phyloP scores from a whole-genome alignment of 2,888 invertebrate species.

The Clostera curtula region DNA sequence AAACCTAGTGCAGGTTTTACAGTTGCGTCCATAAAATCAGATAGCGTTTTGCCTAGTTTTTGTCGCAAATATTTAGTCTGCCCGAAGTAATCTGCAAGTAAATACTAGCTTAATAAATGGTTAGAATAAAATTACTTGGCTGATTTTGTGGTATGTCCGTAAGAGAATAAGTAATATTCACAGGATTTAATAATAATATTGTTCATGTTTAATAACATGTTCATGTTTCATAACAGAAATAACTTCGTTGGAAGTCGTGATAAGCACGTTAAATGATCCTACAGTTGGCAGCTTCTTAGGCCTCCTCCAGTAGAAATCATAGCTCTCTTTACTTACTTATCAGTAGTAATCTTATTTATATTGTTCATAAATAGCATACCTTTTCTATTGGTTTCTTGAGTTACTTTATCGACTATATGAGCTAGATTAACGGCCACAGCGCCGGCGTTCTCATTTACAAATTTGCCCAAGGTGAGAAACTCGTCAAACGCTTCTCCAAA shows the following conservation, averaged over 20 bases:
- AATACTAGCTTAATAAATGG: conserved; percentile 4
- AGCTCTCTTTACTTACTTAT: too few species aligned
- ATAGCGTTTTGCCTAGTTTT: conserved; percentile 30
- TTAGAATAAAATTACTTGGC: background rate
- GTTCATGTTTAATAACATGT: too few species aligned
- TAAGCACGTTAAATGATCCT: too few species aligned
- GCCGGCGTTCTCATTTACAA: conserved; percentile 74
- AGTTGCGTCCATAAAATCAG: conserved; percentile 80
- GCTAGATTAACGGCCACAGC: conserved; percentile 82
- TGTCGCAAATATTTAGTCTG: conserved; percentile 31
- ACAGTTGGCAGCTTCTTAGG: too few species aligned
- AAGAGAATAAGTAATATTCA: too few species aligned
- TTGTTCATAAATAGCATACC: too few species aligned
- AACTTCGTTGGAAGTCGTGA: too few species aligned
- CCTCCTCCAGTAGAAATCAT: too few species aligned
- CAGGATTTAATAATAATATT: too few species aligned
- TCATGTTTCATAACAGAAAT: too few species aligned
- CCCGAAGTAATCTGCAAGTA: conserved; percentile 41
- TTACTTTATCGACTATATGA: conserved; percentile 49
- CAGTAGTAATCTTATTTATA: too few species aligned
- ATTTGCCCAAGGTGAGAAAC: conserved; percentile 76
- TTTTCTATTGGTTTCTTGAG: conserved; percentile 14
- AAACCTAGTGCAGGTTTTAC: conserved; percentile 79
- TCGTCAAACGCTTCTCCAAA: conserved; percentile 76
- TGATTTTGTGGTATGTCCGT: too few species aligned